Percentiles rank a stretch among this genome's conserved stretches.
phyloP scores from a whole-genome alignment of 1,140 invertebrate genomes.

The Steinernema feltiae region DNA sequence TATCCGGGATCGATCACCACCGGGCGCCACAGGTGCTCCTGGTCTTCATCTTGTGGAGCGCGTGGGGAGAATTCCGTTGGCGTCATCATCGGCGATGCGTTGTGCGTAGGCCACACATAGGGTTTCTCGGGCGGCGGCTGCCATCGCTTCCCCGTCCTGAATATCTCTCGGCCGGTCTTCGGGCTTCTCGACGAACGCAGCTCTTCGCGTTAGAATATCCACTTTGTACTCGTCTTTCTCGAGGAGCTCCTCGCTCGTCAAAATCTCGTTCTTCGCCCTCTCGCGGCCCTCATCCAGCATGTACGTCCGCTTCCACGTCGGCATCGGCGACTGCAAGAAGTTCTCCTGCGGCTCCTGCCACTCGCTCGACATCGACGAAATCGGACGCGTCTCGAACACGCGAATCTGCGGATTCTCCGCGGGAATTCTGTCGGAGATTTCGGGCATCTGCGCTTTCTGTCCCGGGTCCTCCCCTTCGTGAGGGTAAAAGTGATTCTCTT shows the following conservation, averaged over 20 bases:
- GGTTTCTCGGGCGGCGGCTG: slow-evolving; percentile 55
- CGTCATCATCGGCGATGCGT: not conserved
- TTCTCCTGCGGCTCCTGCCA: not conserved
- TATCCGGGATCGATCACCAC: slow-evolving; percentile 45
- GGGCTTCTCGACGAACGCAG: slow-evolving; percentile 53
- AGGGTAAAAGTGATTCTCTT: not conserved
- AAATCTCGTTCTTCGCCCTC: slow-evolving; percentile 52
- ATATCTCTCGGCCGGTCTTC: slow-evolving; percentile 42
- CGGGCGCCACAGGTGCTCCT: slow-evolving; percentile 50
- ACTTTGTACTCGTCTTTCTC: slow-evolving; percentile 50
- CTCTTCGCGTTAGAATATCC: slow-evolving; percentile 48
- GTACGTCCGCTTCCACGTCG: slow-evolving; percentile 53
- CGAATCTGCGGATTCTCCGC: slow-evolving; percentile 37
- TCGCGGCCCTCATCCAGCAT: slow-evolving; percentile 39
- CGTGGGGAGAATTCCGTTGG: not conserved
- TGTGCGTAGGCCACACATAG: slow-evolving; percentile 46
- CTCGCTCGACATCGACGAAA: slow-evolving; percentile 40
- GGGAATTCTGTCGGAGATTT: slow-evolving; percentile 19
- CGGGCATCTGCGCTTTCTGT: slow-evolving; percentile 12
- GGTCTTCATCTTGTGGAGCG: slow-evolving; percentile 18
- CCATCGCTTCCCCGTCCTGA: slow-evolving; percentile 47
- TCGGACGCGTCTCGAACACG: slow-evolving; percentile 52
- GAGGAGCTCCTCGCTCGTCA: slow-evolving; percentile 53
- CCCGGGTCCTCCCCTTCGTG: not conserved
- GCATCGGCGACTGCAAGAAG: not conserved